Base-by-base conservation (phyloP, 2,113 vertebrate species). In the Mobula birostris region DNA sequence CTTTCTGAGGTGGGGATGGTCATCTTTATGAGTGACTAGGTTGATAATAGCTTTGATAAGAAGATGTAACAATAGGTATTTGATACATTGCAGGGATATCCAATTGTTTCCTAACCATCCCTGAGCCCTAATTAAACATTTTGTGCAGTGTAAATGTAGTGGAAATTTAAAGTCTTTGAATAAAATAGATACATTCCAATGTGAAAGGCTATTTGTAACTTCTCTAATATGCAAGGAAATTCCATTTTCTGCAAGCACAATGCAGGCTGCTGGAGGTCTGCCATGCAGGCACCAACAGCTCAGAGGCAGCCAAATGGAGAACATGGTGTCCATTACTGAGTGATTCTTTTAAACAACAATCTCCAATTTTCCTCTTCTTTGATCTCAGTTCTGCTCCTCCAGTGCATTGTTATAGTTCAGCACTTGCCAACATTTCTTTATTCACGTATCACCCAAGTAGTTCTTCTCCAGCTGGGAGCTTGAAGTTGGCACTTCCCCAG, bases 331-430 rank as follows among this genome's bases (percentile, higher is more conserved):
- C 61, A 92, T 32, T 9, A 48, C 40, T 48, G 90, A 72, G 6
- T 92, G 68, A 74, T 93, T 93, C 32, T 72, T 72, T 70, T 93
- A 68, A 93, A 68, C 66, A 93, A 93, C 66, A 7, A 27, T 74
- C 68, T 40, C 19, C 29, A 92, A 92, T 70, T 36, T 93, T 48
- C 85, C 58, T 32, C 0, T 11, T 66, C 29, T 88, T 40, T 36
- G 88, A 92, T 92, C 90, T 36, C 32, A 40, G 68, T 48, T 72
- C 32, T 48, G 90, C 66, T 93, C 9, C 90, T 93, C 90, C 27
- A 48, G 9, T 48, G 32, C 40, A 48, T 2, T 93, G 68, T 93
- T 93, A 93, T 63, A 48, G 68, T 74, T 72, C 24, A 74, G 68
- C n/a, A 72, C 58, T 72, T 48, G 90, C n/a, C 63, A 92, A 48